These are phyloP conservation scores for Uromys caudimaculatus DNA, from an alignment of 2,797 vertebrate genomes.

Conservation along the genomic window DNA sequence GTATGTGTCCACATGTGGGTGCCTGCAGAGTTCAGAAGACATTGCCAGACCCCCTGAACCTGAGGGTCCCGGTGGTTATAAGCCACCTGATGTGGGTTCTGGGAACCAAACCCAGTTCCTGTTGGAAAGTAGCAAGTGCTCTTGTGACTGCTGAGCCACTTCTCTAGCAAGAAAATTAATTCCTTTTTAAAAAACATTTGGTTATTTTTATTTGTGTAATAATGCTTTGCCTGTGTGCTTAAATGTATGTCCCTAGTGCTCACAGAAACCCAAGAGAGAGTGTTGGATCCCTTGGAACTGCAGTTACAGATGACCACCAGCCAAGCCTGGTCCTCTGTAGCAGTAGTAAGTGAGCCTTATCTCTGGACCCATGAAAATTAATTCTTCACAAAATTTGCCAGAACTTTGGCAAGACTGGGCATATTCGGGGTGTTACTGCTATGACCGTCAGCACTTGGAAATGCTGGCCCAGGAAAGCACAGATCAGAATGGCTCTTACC, in stretches of 20 bases:
- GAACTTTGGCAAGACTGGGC: not conserved
- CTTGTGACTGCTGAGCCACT: too few species aligned
- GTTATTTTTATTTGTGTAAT: not conserved
- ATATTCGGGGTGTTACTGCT: not conserved
- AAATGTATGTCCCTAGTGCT: too few species aligned
- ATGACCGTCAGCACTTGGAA: not conserved
- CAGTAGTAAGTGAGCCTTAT: not conserved
- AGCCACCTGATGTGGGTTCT: too few species aligned
- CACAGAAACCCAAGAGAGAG: not conserved
- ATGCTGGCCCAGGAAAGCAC: not conserved
- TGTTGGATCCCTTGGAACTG: not conserved
- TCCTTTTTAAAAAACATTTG: not conserved
- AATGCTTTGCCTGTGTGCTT: not conserved
- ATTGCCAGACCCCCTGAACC: too few species aligned
- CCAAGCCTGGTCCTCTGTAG: not conserved
- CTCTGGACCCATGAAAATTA: not conserved
- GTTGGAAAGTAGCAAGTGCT: not conserved
- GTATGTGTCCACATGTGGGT: too few species aligned
- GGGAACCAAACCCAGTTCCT: not conserved
- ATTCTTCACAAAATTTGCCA: not conserved
- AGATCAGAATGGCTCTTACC: constrained; percentile 86
- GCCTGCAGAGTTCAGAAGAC: not conserved
- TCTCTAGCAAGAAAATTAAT: not conserved
- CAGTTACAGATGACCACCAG: not conserved
- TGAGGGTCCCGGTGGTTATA: not conserved